Evolutionary conservation across 2,113 vertebrate species (phyloP).

Genomic region (Anser brachyrhynchus): DNA sequence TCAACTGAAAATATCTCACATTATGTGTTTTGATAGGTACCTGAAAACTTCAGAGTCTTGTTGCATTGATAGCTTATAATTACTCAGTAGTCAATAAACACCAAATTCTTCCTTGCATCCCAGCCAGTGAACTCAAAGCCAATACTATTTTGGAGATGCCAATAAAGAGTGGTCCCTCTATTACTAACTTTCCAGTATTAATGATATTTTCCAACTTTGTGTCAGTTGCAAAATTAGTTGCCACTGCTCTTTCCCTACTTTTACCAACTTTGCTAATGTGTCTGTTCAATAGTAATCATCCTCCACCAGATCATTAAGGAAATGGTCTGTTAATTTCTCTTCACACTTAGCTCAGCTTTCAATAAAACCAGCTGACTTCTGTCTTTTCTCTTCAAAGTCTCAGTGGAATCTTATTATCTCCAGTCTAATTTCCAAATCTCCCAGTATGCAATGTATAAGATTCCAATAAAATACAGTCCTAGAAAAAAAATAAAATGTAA

Average conservation of each 20-base stretch:
- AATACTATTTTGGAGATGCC: not conserved
- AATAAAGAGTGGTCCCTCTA: not conserved
- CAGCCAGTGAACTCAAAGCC: not conserved
- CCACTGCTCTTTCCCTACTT: not conserved
- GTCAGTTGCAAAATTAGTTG: not conserved
- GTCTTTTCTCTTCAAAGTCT: not conserved
- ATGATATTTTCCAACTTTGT: not conserved
- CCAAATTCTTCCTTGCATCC: not conserved
- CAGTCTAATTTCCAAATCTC: not conserved
- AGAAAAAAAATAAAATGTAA: not conserved
- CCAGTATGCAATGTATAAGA: not conserved
- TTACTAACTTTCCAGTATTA: not conserved
- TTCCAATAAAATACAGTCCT: not conserved
- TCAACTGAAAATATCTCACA: not conserved
- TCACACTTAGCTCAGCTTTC: not conserved
- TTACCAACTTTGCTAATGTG: not conserved
- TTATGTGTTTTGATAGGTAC: not conserved
- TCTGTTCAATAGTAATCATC: constrained; percentile 20
- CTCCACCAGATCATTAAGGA: constrained; percentile 24
- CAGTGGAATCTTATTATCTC: not conserved
- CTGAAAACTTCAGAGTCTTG: not conserved
- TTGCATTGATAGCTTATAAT: not conserved
- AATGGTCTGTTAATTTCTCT: constrained; percentile 11
- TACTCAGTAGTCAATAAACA: not conserved
- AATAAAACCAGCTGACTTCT: constrained; percentile 1